A percentile compares a stretch with the other conserved stretches of the same genome.
Evolutionary conservation across 2,113 vertebrate species (phyloP).

Genomic region (Mellivora capensis): DNA sequence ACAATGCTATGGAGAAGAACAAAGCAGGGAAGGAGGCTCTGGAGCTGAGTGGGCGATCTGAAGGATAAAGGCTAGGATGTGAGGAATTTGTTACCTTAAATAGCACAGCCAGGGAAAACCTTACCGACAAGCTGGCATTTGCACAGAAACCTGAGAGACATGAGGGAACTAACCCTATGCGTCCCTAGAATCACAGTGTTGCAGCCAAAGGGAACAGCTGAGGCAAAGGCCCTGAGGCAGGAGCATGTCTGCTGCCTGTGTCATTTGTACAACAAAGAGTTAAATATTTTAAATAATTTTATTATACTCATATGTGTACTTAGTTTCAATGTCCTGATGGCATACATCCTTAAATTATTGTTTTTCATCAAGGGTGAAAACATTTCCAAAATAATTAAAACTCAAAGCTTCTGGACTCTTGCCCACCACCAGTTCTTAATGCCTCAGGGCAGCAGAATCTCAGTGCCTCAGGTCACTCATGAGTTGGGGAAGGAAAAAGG

Average conservation of each 20-base stretch:
- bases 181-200: fast-evolving
- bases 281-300: background rate
- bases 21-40: background rate
- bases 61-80: background rate
- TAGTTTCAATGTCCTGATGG: background rate
- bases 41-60: background rate
- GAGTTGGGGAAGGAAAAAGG: background rate
- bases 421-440: background rate
- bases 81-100: background rate
- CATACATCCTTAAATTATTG: background rate
- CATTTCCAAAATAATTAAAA: background rate
- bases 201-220: background rate
- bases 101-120: background rate
- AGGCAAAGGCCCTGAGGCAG: background rate
- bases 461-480: background rate
- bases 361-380: background rate
- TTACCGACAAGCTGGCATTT: background rate
- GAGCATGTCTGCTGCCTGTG: too few species aligned
- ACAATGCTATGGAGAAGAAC: background rate
- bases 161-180: background rate
- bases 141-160: background rate
- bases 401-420: background rate
- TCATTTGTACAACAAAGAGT: background rate
- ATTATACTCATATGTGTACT: background rate
- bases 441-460: background rate